Evolutionary conservation across 2,797 vertebrate species (phyloP), one percentile per base, ranked within the genome.

Genomic region (Menidia menidia): DNA sequence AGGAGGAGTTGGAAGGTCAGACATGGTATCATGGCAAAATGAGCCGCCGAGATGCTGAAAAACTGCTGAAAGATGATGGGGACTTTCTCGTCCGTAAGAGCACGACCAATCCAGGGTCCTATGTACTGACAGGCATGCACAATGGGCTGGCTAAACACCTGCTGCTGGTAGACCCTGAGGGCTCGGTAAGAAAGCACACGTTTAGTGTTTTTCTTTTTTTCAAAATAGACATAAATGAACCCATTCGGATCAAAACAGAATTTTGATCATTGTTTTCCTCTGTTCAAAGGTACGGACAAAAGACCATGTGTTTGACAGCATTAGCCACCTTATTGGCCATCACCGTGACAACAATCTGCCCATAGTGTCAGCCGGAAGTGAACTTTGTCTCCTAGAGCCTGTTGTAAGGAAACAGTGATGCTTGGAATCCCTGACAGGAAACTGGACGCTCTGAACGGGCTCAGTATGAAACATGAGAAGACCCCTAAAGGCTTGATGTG

Each of bases 31-130:
- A 96, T 35, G 95, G 97, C 52, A 95, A 97, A 89, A 97, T 98
- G 96, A 99, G 95, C 88, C 96, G 98, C 50, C 96, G 96, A 30
- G 96, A 97, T 30, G 98, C 98, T 0, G 98, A 99, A 69, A 95
- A 97, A 71, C 91, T 98, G 64, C 92, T 99, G 73, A 94, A 85
- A 62, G 95, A 92, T 9, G 96, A 97, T 0, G 98, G 98, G 56
- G 97, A 99, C 90, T 99, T 99, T 86, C 95, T 99, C 0, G 97
- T 99, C 68, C 95, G 98, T 57, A 98, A 96, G 90, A 99, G 98
- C 82, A 96, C 96, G 52, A 98, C 96, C 0, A 99, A 97, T 88
- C 95, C 97, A 0, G 97, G 97, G 52, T 97, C 96, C 51, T 98
- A 96, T 4, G 97, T 99, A 18, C 93, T 99, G 86, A 98, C 98